Conservation (phyloP, 2,113 vertebrate genomes). For the Erpornis zantholeuca region DNA sequence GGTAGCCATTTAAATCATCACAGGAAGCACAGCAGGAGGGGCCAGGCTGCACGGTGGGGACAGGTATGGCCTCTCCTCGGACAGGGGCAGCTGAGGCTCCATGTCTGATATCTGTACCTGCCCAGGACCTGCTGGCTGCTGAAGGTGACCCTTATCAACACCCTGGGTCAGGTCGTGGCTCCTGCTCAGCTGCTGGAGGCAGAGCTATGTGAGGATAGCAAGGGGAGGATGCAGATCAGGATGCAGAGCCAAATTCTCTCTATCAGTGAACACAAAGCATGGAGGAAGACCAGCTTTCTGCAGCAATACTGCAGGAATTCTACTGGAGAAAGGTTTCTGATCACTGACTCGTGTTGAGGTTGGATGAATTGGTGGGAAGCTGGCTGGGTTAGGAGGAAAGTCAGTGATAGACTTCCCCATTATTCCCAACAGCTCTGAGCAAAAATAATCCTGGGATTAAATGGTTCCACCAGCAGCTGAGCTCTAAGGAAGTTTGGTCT, state of each 20-base stretch:
- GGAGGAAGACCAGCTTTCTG: neutral
- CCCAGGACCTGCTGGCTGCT: neutral
- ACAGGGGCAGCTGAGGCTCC: neutral
- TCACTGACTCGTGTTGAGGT: fast-evolving
- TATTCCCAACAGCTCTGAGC: neutral
- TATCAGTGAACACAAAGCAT: too few relatives aligned
- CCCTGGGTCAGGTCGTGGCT: neutral
- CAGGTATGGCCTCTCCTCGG: neutral
- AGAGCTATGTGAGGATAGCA: neutral
- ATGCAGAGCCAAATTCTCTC: neutral
- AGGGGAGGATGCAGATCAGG: neutral
- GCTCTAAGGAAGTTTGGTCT: neutral
- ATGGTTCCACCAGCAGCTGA: neutral
- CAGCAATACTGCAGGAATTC: neutral
- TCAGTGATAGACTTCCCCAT: neutral
- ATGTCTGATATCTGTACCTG: neutral
- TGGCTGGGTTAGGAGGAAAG: neutral
- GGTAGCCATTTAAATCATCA: too few relatives aligned
- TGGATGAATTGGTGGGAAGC: neutral
- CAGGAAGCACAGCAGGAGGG: neutral
- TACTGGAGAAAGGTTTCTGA: neutral
- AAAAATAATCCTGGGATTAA: neutral
- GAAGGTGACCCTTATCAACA: neutral
- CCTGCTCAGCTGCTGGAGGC: neutral
- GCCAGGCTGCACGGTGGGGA: neutral